These are phyloP conservation scores for Sesia bembeciformis DNA, from an alignment of 2,888 invertebrate species.

Conservation along the genomic window DNA sequence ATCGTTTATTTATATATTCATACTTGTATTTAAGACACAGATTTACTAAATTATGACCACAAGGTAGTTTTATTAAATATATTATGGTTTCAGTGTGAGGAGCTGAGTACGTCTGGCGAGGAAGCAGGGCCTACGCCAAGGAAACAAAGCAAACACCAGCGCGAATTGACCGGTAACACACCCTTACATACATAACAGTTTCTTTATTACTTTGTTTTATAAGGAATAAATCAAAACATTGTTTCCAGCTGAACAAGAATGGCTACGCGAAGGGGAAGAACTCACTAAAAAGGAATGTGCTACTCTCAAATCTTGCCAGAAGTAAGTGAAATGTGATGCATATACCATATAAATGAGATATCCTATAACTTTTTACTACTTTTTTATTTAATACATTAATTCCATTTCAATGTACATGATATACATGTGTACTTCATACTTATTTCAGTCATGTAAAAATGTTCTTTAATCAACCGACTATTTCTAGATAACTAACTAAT, in stretches of 20 bases:
- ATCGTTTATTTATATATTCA: too few relatives aligned
- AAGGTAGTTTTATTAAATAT: neutral
- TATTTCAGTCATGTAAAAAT: too few relatives aligned
- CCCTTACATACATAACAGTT: neutral
- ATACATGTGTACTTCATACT: too few relatives aligned
- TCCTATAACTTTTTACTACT: too few relatives aligned
- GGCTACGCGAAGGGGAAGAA: conserved; percentile 68
- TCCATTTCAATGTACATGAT: too few relatives aligned
- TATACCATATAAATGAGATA: too few relatives aligned
- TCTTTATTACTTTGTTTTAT: neutral
- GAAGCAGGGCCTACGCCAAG: conserved; percentile 77
- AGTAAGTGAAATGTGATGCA: conserved; percentile 32
- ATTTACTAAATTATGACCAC: too few relatives aligned
- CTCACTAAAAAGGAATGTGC: conserved; percentile 59
- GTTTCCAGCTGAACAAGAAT: conserved; percentile 57
- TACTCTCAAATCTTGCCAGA: conserved; percentile 61
- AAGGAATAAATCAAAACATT: conserved; percentile 1
- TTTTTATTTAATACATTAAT: too few relatives aligned
- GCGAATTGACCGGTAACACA: conserved; percentile 50
- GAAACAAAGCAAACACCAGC: conserved; percentile 74
- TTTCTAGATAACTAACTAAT: too few relatives aligned
- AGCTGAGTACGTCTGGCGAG: conserved; percentile 65
- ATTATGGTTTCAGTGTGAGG: conserved; percentile 68
- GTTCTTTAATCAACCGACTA: too few relatives aligned
- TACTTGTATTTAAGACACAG: too few relatives aligned